Percentiles rank a stretch among this genome's conserved stretches.
Evolutionary conservation across 2,888 invertebrate genomes (phyloP).

Genomic region (Polymixis flavicincta): DNA sequence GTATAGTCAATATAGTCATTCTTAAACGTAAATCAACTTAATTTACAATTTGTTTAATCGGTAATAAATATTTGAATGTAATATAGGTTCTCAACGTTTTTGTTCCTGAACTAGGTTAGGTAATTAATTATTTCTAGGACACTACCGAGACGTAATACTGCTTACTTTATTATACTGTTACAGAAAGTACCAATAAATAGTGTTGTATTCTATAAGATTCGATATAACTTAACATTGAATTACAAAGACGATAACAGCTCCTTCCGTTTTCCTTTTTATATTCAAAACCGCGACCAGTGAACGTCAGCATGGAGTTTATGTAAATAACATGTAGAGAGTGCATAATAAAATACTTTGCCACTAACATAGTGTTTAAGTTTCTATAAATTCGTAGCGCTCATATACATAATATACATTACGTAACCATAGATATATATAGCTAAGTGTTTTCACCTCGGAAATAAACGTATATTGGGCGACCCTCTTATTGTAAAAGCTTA

Average conservation of each 20-base stretch:
- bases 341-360: conserved; percentile 7
- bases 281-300: neutral
- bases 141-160: no score
- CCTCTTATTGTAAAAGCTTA: neutral
- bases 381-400: conserved; percentile 11
- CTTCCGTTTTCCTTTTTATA: no score
- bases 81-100: neutral
- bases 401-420: neutral
- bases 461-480: neutral
- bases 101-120: no score
- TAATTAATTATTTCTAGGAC: no score
- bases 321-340: conserved; percentile 15
- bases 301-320: neutral
- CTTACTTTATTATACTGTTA: no score
- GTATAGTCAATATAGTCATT: neutral
- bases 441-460: neutral
- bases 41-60: neutral
- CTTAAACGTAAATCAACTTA: neutral
- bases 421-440: neutral
- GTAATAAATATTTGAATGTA: neutral
- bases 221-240: no score
- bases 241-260: no score
- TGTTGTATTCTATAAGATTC: no score
- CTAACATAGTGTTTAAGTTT: neutral
- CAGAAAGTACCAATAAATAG: no score